phyloP scores from a whole-genome alignment of 2,113 vertebrate species.

The Xiphophorus maculatus region DNA sequence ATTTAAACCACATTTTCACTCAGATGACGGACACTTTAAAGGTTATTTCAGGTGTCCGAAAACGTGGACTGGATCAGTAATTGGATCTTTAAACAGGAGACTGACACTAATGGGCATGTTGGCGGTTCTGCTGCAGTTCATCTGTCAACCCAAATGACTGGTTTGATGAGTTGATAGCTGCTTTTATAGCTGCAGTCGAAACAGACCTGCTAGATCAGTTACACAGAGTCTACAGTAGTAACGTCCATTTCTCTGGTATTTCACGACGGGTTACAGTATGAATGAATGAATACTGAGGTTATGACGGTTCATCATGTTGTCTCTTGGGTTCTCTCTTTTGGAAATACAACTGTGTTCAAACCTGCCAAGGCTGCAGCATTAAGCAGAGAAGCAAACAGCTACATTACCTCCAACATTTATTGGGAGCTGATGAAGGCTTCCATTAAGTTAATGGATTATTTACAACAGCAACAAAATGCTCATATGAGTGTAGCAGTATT shows the following conservation, averaged over 20 bases:
- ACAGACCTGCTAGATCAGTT: background rate
- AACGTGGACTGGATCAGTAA: background rate
- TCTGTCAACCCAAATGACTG: background rate
- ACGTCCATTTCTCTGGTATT: background rate
- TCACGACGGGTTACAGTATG: background rate
- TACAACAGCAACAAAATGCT: constrained; percentile 41
- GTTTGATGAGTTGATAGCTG: background rate
- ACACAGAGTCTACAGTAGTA: background rate
- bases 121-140: background rate
- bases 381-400: background rate
- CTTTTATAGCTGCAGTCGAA: background rate
- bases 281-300: background rate
- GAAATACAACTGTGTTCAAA: background rate
- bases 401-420: constrained; percentile 8
- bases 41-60: background rate
- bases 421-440: constrained; percentile 11
- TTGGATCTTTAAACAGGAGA: background rate
- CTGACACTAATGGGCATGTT: background rate
- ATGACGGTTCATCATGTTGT: background rate
- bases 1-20: background rate
- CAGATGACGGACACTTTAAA: background rate
- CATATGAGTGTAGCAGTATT: constrained; percentile 36
- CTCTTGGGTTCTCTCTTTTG: background rate
- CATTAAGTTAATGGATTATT: constrained; percentile 59
- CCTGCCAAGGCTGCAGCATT: background rate